phyloP scores from a whole-genome alignment of 1,140 invertebrate genomes.

The Ephestia elutella region DNA sequence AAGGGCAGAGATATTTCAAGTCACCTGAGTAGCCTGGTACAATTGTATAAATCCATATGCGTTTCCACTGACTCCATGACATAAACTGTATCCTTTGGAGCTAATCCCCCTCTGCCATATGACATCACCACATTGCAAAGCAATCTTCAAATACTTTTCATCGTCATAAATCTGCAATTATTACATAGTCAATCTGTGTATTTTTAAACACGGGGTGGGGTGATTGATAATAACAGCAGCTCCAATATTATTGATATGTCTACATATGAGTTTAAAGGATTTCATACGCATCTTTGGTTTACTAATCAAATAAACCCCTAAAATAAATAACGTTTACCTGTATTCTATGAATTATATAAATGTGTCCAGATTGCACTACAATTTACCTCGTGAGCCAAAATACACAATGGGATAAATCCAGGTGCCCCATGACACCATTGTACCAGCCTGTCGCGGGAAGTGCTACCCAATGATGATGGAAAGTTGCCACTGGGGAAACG shows the following conservation, averaged over 20 bases:
- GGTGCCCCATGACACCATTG: conserved; percentile 98
- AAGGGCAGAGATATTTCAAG: conserved; percentile 1
- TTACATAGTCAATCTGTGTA: neutral
- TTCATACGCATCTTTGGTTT: too few relatives aligned
- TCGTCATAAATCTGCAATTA: conserved; percentile 80
- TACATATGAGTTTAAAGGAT: too few relatives aligned
- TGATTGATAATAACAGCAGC: too few relatives aligned
- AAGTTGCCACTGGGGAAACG: conserved; percentile 85
- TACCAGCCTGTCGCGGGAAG: conserved; percentile 83
- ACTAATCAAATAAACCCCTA: too few relatives aligned
- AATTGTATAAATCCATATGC: conserved; percentile 90
- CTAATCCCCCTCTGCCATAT: conserved; percentile 91
- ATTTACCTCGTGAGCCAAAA: conserved; percentile 83
- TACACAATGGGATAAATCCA: conserved; percentile 86
- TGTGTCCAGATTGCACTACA: neutral
- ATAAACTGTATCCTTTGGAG: conserved; percentile 92
- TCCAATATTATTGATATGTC: too few relatives aligned
- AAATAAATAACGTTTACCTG: too few relatives aligned
- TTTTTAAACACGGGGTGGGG: too few relatives aligned
- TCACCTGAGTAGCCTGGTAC: conserved; percentile 85
- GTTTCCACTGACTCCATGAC: conserved; percentile 95
- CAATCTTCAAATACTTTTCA: conserved; percentile 83
- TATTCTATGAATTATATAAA: too few relatives aligned
- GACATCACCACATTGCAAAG: conserved; percentile 83
- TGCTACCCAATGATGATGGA: conserved; percentile 85